phyloP scores from a whole-genome alignment of 2,797 vertebrate genomes.

The Sylvilagus floridanus region DNA sequence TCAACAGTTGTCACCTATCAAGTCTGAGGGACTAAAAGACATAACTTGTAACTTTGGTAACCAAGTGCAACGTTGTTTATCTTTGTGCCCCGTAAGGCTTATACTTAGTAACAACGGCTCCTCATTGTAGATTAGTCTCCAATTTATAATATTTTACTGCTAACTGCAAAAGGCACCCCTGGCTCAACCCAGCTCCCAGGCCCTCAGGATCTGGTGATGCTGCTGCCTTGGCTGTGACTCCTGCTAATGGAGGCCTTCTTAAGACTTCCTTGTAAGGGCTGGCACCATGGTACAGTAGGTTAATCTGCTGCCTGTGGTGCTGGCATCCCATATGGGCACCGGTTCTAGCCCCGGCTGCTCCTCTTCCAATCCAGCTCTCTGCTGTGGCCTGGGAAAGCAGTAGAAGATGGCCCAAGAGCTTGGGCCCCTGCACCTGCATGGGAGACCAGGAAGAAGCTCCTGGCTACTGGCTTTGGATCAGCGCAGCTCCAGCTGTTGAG shows the following conservation, averaged over 20 bases:
- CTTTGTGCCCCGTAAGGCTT: background rate
- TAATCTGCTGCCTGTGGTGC: too few relatives aligned
- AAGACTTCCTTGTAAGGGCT: background rate
- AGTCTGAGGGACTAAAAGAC: background rate
- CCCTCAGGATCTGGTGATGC: too few relatives aligned
- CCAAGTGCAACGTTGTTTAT: background rate
- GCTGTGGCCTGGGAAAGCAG: too few relatives aligned
- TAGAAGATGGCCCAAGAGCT: too few relatives aligned
- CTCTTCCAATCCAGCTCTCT: too few relatives aligned
- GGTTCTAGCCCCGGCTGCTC: too few relatives aligned
- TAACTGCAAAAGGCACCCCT: background rate
- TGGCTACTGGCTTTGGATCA: too few relatives aligned
- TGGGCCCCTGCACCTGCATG: too few relatives aligned
- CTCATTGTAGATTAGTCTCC: background rate
- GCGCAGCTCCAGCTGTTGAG: too few relatives aligned
- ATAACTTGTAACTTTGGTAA: background rate
- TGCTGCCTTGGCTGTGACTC: background rate
- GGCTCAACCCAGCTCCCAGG: background rate
- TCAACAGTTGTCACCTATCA: background rate
- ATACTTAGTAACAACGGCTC: background rate
- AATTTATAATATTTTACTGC: background rate
- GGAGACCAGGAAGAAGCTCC: too few relatives aligned
- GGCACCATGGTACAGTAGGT: too few relatives aligned
- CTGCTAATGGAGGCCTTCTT: background rate
- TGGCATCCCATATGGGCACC: too few relatives aligned